Evolutionary conservation across 2,888 invertebrate genomes (phyloP), one percentile per base, ranked within the genome.

Genomic region (Andrena fulva): DNA sequence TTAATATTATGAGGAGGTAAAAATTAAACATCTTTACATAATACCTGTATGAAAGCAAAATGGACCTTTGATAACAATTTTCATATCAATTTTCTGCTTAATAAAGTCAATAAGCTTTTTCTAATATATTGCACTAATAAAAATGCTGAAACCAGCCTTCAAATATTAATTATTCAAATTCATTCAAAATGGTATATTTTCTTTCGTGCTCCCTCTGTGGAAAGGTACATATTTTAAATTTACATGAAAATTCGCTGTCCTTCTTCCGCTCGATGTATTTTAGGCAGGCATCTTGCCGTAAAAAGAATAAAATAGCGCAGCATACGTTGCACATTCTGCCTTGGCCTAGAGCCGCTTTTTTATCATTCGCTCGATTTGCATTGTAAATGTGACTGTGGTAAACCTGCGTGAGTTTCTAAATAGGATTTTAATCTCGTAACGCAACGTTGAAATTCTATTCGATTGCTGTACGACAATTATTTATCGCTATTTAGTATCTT

Each of bases 371-470:
- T 83, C 88, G 84, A 91, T 91, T 91, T 91, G 91, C 91, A 91
- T 91, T 91, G 91, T 90, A 91, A 88, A 91, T 91, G 90, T 87
- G 87, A 90, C 89, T 86, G 87, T 88, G 87, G 87, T 89, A 89
- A 88, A 87, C 86, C 86, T 83, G 84, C 87, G 81, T 87, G 85
- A 86, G 86, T 89, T 89, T 89, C 88, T 87, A 86, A 85, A 80
- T 78, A 79, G 78, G 85, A 89, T 87, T 88, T 89, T 90, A 88
- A 88, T 87, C 86, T 86, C 78, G 80, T 86, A 85, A 89, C 82
- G 83, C 81, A 87, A 85, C 16, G 24, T 10, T 63, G 12, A 63
- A 31, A 42, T 33, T 63, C 24, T 50, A 56, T 56, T 56, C 10
- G 50, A 50, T 72, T 63, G 24, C 52, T n/a, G 52, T 33, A 63